phyloP scores from a whole-genome alignment of 2,113 vertebrate genomes.

The Psettodes erumei region DNA sequence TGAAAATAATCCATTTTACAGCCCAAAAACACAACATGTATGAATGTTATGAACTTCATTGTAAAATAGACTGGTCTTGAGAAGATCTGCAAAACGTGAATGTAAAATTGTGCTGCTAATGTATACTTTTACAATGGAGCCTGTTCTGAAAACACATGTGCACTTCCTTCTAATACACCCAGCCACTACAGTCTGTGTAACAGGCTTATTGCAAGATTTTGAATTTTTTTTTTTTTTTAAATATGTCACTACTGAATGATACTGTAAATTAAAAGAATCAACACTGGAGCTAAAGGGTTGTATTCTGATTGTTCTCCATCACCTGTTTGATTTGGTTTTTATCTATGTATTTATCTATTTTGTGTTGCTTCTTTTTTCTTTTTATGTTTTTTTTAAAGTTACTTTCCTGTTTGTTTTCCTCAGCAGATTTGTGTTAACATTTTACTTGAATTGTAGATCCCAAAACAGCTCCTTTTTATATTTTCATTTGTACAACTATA shows the following conservation, averaged over 20 bases:
- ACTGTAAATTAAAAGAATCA: conserved; percentile 3
- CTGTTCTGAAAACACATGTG: background rate
- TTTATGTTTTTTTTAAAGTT: too few relatives aligned
- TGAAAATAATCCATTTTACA: background rate
- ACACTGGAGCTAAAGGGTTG: background rate
- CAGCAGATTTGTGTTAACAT: background rate
- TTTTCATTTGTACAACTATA: background rate
- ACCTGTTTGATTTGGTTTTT: background rate
- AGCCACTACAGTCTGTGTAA: background rate
- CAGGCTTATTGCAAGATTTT: background rate
- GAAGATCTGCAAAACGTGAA: conserved; percentile 28
- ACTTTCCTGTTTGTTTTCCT: too few relatives aligned
- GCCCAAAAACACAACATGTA: background rate
- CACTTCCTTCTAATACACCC: background rate
- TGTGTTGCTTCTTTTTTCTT: background rate
- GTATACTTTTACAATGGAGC: background rate
- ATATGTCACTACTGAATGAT: background rate
- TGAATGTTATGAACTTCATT: conserved; percentile 2
- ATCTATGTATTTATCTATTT: background rate
- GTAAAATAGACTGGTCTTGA: background rate
- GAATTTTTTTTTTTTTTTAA: background rate
- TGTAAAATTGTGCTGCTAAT: conserved; percentile 65
- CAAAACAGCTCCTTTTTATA: background rate
- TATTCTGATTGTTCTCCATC: background rate
- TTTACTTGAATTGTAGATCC: background rate